Percentiles rank a stretch among this genome's conserved stretches.
Conservation (phyloP, 2,888 invertebrate species). For the Liodrosophila aerea region DNA sequence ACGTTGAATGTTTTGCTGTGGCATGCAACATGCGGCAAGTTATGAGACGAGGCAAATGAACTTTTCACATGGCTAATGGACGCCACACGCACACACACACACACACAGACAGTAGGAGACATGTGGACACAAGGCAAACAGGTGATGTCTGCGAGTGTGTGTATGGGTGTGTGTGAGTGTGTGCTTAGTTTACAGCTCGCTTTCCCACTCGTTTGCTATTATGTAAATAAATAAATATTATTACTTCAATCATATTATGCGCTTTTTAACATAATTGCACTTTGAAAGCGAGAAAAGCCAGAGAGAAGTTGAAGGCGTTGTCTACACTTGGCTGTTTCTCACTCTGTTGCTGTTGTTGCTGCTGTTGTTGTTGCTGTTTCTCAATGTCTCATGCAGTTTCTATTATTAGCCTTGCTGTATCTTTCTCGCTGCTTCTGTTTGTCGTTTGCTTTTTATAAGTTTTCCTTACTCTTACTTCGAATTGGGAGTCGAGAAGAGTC, state of each 20-base stretch:
- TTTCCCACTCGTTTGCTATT: constrained; percentile 34
- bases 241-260: constrained; percentile 46
- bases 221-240: constrained; percentile 53
- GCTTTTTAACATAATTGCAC: constrained; percentile 41
- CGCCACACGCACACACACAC: constrained; percentile 39
- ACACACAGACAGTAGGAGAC: constrained; percentile 6
- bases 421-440: constrained; percentile 7
- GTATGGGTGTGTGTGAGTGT: constrained; percentile 12
- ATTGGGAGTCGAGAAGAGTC: constrained; percentile 25
- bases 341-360: constrained; percentile 6
- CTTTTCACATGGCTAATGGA: constrained; percentile 74
- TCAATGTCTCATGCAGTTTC: constrained; percentile 37
- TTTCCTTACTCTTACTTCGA: constrained; percentile 53
- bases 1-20: constrained; percentile 35
- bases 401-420: constrained; percentile 56
- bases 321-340: constrained; percentile 33
- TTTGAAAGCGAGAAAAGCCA: constrained; percentile 7
- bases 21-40: constrained; percentile 71
- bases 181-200: constrained; percentile 48
- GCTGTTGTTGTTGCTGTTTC: constrained; percentile 14
- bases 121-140: constrained; percentile 53
- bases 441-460: constrained; percentile 51
- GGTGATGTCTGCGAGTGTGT: constrained; percentile 47
- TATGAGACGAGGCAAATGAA: constrained; percentile 77
- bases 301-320: constrained; percentile 38